Conservation (phyloP, 1,140 invertebrate species). For the Eueides isabella region DNA sequence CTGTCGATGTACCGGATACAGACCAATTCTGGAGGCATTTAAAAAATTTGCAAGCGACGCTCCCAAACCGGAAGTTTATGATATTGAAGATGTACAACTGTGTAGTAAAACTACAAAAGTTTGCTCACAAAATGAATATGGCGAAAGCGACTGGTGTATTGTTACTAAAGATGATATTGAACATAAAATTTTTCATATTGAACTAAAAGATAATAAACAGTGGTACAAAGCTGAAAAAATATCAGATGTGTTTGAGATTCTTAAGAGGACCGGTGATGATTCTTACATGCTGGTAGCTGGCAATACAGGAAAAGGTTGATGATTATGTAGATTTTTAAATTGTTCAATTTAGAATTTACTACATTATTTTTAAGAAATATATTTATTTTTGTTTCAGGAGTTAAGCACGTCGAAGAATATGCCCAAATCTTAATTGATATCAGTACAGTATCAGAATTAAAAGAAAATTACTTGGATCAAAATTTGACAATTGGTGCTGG, state of each 20-base stretch:
- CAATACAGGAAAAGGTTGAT: slow-evolving; percentile 78
- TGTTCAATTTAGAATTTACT: no score
- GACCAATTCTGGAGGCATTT: slow-evolving; percentile 90
- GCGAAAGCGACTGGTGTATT: slow-evolving; percentile 61
- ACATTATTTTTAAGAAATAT: neutral
- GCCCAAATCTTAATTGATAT: slow-evolving; percentile 88
- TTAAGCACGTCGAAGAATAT: slow-evolving; percentile 84
- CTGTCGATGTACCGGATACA: slow-evolving; percentile 91
- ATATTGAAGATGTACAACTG: slow-evolving; percentile 62
- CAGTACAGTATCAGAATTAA: slow-evolving; percentile 85
- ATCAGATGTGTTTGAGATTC: slow-evolving; percentile 60
- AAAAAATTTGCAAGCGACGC: slow-evolving; percentile 86
- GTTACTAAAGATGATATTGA: slow-evolving; percentile 49
- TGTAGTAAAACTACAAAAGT: slow-evolving; percentile 45
- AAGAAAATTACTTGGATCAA: slow-evolving; percentile 77
- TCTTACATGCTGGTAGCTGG: slow-evolving; percentile 82
- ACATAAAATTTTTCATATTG: slow-evolving; percentile 45
- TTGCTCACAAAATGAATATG: slow-evolving; percentile 41
- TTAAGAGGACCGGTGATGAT: slow-evolving; percentile 43
- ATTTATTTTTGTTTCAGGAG: slow-evolving; percentile 82
- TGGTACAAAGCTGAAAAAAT: slow-evolving; percentile 64
- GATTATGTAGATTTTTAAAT: no score
- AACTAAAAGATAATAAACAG: slow-evolving; percentile 60
- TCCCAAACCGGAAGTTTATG: slow-evolving; percentile 47
- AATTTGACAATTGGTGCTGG: slow-evolving; percentile 85